A percentile compares a stretch with the other conserved stretches of the same genome.
Conservation (phyloP, 2,113 vertebrate genomes). For the Scatophagus argus region DNA sequence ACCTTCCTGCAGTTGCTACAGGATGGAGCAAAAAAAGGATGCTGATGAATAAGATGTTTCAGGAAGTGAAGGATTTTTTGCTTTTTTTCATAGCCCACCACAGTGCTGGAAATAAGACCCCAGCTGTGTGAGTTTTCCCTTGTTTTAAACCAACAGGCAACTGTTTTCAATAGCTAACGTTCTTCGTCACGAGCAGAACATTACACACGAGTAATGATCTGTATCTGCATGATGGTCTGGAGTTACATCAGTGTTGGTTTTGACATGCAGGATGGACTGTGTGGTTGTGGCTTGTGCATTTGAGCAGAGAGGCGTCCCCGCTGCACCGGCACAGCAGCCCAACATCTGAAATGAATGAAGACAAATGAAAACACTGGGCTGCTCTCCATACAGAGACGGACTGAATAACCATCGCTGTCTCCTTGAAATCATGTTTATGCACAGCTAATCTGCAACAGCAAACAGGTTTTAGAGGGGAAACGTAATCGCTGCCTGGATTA, state of each 20-base stretch:
- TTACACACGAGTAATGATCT: background rate
- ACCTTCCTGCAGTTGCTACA: conserved; percentile 50
- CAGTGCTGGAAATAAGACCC: background rate
- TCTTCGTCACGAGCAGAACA: background rate
- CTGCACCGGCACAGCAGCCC: conserved; percentile 1
- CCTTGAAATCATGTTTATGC: no score
- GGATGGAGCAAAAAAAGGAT: conserved; percentile 22
- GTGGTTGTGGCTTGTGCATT: background rate
- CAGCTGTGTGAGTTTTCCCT: background rate
- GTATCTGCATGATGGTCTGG: background rate
- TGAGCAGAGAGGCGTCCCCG: background rate
- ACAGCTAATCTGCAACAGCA: no score
- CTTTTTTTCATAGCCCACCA: conserved; percentile 3
- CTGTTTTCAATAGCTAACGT: background rate
- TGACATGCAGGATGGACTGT: background rate
- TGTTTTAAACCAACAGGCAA: background rate
- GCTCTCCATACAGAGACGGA: background rate
- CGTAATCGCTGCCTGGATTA: no score
- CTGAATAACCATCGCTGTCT: no score
- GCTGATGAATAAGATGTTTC: conserved; percentile 28
- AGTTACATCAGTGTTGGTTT: background rate
- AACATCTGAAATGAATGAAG: background rate
- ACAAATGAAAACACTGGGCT: background rate
- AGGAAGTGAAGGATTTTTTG: no score
- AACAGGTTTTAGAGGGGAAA: no score